Conservation (phyloP, 2,797 vertebrate genomes). For the Cirrhinus molitorella region DNA sequence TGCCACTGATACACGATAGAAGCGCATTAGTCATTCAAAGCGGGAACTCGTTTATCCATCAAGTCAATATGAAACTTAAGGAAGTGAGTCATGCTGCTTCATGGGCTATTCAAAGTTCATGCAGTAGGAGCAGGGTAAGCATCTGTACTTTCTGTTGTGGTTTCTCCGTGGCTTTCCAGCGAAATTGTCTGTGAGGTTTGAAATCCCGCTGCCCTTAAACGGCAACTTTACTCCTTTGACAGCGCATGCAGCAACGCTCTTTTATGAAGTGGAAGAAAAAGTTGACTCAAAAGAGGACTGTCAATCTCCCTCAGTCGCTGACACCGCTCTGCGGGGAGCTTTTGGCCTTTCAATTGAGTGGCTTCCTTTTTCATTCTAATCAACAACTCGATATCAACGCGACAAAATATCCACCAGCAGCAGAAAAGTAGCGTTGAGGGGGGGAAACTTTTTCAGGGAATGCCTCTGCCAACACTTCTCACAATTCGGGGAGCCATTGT, state of each 20-base stretch:
- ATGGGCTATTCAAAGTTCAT: slow-evolving; percentile 46
- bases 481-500: slow-evolving; percentile 82
- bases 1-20: slow-evolving; percentile 41
- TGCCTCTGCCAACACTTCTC: slow-evolving; percentile 80
- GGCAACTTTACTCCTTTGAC: slow-evolving; percentile 75
- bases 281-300: slow-evolving; percentile 77
- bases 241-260: slow-evolving; percentile 63
- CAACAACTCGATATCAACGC: slow-evolving; percentile 81
- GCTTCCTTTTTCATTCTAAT: slow-evolving; percentile 81
- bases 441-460: slow-evolving; percentile 74
- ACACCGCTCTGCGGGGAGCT: slow-evolving; percentile 70
- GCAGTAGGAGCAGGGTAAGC: slow-evolving; percentile 29
- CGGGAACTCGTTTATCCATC: slow-evolving; percentile 51
- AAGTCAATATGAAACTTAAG: slow-evolving; percentile 59
- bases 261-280: slow-evolving; percentile 51
- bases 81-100: slow-evolving; percentile 62
- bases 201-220: slow-evolving; percentile 52
- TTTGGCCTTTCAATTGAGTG: slow-evolving; percentile 69
- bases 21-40: slow-evolving; percentile 58
- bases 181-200: slow-evolving; percentile 45
- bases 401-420: slow-evolving; percentile 79
- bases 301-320: slow-evolving; percentile 77
- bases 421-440: slow-evolving; percentile 74
- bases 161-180: slow-evolving; percentile 22
- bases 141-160: slow-evolving; percentile 40